Evolutionary conservation across 2,888 invertebrate species (phyloP).

Genomic region (Epinotia nisella): DNA sequence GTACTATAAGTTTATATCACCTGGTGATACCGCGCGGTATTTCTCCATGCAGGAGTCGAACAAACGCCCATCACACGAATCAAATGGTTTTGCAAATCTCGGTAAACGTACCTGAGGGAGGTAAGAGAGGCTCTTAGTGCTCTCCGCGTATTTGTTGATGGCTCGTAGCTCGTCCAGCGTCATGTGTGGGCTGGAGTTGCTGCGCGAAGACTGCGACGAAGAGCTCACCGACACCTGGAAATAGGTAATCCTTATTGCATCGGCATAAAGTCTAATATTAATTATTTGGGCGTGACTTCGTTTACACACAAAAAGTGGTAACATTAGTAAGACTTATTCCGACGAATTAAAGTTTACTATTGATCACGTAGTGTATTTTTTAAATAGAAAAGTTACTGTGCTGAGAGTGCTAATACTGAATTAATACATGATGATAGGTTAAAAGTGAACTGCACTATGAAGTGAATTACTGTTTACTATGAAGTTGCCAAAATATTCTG

Average conservation of each 20-base stretch:
- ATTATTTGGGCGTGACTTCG: no score
- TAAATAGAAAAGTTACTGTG: no score
- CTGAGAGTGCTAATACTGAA: no score
- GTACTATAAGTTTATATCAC: no score
- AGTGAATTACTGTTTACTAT: no score
- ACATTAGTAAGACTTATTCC: neutral
- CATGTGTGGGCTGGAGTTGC: constrained; percentile 87
- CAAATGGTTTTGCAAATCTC: neutral
- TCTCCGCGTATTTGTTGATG: constrained; percentile 95
- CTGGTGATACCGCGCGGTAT: no score
- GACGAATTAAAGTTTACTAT: neutral
- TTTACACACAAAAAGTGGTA: neutral
- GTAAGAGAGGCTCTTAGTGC: constrained; percentile 95
- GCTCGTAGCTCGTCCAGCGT: constrained; percentile 93
- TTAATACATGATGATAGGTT: no score
- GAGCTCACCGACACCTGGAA: constrained; percentile 88
- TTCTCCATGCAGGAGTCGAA: neutral
- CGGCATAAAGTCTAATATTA: neutral
- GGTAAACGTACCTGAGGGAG: constrained; percentile 91
- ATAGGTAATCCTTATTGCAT: constrained; percentile 52
- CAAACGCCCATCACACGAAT: neutral
- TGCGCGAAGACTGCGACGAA: constrained; percentile 89
- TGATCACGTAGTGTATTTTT: neutral
- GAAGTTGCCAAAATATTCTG: neutral
- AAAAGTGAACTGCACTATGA: no score